Conservation (phyloP, 2,797 vertebrate species). For the Microctenopoma lineatum region DNA sequence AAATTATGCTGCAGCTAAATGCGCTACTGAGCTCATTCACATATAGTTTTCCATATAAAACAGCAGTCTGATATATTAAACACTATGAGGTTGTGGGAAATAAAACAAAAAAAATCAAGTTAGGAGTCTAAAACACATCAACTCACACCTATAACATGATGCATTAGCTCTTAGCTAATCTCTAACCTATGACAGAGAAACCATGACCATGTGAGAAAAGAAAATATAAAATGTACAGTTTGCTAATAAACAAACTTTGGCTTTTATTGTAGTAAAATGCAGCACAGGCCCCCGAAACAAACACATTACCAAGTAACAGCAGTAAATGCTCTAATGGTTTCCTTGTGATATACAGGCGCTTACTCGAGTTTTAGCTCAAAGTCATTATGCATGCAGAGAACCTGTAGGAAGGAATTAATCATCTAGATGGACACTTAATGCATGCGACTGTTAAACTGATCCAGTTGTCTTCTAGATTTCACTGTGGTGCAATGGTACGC, state of each 20-base stretch:
- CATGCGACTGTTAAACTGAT: conserved; percentile 13
- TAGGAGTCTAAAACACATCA: background rate
- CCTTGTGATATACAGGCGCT: conserved; percentile 21
- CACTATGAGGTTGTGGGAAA: background rate
- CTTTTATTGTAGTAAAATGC: too few species aligned
- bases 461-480: background rate
- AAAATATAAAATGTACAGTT: background rate
- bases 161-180: background rate
- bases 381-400: conserved; percentile 44
- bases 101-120: conserved; percentile 1
- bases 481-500: background rate
- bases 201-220: background rate
- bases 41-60: background rate
- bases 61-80: background rate
- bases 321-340: conserved; percentile 23
- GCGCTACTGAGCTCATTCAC: background rate
- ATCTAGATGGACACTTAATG: conserved; percentile 29
- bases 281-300: background rate
- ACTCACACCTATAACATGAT: background rate
- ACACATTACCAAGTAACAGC: conserved; percentile 16
- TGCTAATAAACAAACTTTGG: too few species aligned
- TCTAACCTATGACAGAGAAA: too few species aligned
- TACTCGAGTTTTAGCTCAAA: conserved; percentile 20
- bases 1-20: background rate
- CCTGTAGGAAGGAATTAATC: conserved; percentile 51